Evolutionary conservation across 2,797 vertebrate species (phyloP), one percentile per base, ranked within the genome.

Genomic region (Periparus ater): DNA sequence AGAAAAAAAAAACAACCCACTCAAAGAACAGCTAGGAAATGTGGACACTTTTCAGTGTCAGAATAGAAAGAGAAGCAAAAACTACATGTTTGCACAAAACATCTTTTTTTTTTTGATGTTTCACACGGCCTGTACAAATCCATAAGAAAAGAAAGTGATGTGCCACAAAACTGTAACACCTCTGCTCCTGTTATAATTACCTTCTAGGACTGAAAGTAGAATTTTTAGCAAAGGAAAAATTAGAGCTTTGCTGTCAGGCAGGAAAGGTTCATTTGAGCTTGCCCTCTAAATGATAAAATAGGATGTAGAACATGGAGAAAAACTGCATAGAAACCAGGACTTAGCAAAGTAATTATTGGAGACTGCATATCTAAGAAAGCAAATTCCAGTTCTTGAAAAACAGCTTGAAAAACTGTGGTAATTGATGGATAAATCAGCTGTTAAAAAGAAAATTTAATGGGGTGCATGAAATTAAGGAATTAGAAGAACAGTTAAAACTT

Each of bases 371-470:
- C 97, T 99, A 84, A 96, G 94, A 94, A 98, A 99, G 92, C 97
- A 96, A 48, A 98, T 98, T 88, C 95, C 96, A 60, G 97, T 98
- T 30, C 98, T 99, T 36, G 98, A 99, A 97, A 99, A 99, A 95
- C 98, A 99, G 51, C 94, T 99, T 72, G 98, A 98, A 93, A 98
- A 98, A 13, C 95, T 98, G 86, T 97, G 98, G 8, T 98, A 99
- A 80, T 98, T 99, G 85, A 99, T 99, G 87, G 98, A 99, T 58
- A 98, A 99, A 85, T 98, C 99, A 96, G 97, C 98, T 4, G 96
- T 97, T 17, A 98, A 99, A 96, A 96, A 98, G 16, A 99, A 99
- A 96, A 98, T 99, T 5, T 98, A 99, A 86, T 97, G 98, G 26
- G 98, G 98, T 73, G 98, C 98, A 98, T 94, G 98, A 99, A 97